Percentiles rank a stretch among this genome's conserved stretches.
Conservation (phyloP, 1,140 invertebrate species). For the Conus ventricosus region DNA sequence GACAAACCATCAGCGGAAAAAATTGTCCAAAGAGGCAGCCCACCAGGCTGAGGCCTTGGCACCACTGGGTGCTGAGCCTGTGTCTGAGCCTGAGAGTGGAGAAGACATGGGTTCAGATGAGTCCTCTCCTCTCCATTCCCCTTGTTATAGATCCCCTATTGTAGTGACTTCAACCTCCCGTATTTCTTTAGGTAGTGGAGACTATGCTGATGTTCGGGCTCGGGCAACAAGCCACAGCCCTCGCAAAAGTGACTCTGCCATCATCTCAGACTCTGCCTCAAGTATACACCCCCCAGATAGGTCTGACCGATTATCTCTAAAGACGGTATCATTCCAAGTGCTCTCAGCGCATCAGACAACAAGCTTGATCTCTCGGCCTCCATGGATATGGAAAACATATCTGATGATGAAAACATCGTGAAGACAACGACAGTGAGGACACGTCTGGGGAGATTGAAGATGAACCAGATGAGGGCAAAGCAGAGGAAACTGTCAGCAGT, state of each 20-base stretch:
- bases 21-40: slow-evolving; percentile 1
- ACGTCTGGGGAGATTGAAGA: slow-evolving; percentile 51
- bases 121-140: background rate
- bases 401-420: slow-evolving; percentile 52
- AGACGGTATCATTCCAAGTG: background rate
- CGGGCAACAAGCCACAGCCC: background rate
- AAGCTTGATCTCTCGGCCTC: slow-evolving; percentile 19
- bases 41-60: slow-evolving; percentile 23
- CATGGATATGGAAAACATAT: slow-evolving; percentile 48
- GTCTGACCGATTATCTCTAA: slow-evolving; percentile 8
- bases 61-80: slow-evolving; percentile 28
- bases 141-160: background rate
- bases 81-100: slow-evolving; percentile 35
- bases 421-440: slow-evolving; percentile 41
- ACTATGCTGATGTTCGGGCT: background rate
- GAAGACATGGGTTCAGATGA: slow-evolving; percentile 33
- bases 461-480: slow-evolving; percentile 34
- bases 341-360: background rate
- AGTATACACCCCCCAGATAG: background rate
- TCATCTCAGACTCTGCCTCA: background rate
- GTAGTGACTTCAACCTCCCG: slow-evolving; percentile 17
- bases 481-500: background rate
- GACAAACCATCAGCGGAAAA: slow-evolving; percentile 28
- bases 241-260: background rate
- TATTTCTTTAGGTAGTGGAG: background rate